A percentile compares a stretch with the other conserved stretches of the same genome.
Conservation (phyloP, 2,888 invertebrate species). For the Suillia variegata region DNA sequence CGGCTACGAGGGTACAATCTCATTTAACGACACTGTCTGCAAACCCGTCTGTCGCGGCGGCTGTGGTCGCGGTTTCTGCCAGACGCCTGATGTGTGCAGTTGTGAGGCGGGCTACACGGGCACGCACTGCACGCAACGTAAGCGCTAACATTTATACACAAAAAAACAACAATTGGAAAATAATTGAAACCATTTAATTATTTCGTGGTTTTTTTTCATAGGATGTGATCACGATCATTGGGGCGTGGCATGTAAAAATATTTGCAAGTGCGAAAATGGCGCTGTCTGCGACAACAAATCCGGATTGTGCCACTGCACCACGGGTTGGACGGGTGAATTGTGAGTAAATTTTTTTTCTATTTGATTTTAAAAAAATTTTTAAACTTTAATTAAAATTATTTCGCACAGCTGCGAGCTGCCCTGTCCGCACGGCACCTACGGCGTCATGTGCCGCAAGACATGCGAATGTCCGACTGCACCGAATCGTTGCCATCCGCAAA, state of each 20-base stretch:
- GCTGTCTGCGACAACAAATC: slow-evolving; percentile 69
- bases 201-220: slow-evolving; percentile 56
- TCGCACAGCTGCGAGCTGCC: slow-evolving; percentile 52
- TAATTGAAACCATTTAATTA: neutral
- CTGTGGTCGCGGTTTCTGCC: slow-evolving; percentile 63
- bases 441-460: slow-evolving; percentile 54
- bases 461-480: slow-evolving; percentile 50
- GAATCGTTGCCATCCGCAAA: slow-evolving; percentile 49
- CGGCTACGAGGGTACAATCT: slow-evolving; percentile 68
- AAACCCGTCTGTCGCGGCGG: slow-evolving; percentile 58
- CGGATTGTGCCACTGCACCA: slow-evolving; percentile 71
- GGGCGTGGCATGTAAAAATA: slow-evolving; percentile 75
- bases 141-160: no score
- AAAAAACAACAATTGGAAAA: neutral
- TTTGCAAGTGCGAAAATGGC: slow-evolving; percentile 69
- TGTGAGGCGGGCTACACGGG: slow-evolving; percentile 65
- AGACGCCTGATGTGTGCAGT: slow-evolving; percentile 67
- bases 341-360: slow-evolving; percentile 55
- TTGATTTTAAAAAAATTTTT: neutral
- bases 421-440: slow-evolving; percentile 55
- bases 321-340: slow-evolving; percentile 74
- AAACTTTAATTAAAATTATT: neutral
- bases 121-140: slow-evolving; percentile 57
- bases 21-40: slow-evolving; percentile 57
- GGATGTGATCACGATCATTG: slow-evolving; percentile 73